Evolutionary conservation across 2,797 vertebrate species (phyloP), one percentile per base, ranked within the genome.

Genomic region (Sparus aurata): DNA sequence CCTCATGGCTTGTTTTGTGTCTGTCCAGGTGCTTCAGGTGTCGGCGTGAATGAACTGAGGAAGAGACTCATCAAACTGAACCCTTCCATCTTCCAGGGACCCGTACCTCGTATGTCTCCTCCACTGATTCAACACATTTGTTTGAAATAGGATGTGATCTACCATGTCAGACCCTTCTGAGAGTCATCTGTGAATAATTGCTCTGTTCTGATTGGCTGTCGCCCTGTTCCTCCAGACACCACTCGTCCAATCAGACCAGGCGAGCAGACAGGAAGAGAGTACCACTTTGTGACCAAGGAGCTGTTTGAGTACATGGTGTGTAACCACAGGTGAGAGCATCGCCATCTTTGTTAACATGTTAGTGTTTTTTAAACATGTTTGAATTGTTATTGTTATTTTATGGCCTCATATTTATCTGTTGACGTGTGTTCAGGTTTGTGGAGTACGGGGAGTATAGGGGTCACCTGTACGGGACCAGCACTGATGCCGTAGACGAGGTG

Each of bases 251-350:
- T 96, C 85, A 97, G 95, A 89, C 96, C 93, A 49, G 96, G 95
- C 20, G 97, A 99, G 94, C 93, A 96, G 82, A 92, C 95, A 0
- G 96, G 97, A 4, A 94, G 95, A 81, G 97, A 99, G 71, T 99
- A 99, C 93, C 96, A 98, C 86, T 99, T 97, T 18, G 93, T 97
- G 69, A 96, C 94, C 17, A 98, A 94, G 62, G 97, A 98, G 93
- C 93, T 95, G 59, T 98, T 99, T 94, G 97, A 98, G 90, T 96
- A 94, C 75, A 96, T 98, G 96, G 93, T 97, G n/a, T 95, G 96
- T 23, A 96, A 94, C 84, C 96, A 97, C 92, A 97, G 96, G 98
- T 97, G 89, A 9, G 38, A 12, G 34, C 34, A 34, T 34, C 30
- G 30, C 30, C 30, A 34, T 15, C 15, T 34, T 73, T 5, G 13